Base-by-base conservation (phyloP, 2,113 vertebrate genomes). In the Charina bottae region DNA sequence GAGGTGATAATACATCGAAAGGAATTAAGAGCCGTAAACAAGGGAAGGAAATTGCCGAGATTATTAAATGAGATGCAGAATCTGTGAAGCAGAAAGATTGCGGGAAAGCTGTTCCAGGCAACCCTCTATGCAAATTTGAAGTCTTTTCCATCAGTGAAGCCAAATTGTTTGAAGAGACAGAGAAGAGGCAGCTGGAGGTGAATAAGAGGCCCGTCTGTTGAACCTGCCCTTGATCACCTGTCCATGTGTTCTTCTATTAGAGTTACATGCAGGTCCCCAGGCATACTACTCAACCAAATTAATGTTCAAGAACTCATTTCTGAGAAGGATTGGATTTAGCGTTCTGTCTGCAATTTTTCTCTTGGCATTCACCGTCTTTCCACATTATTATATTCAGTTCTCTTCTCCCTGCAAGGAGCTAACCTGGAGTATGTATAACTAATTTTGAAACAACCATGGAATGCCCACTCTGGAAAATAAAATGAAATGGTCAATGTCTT, bases 51-150 rank as follows among this genome's bases (percentile, higher is more conserved):
- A 92, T 11, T n/a, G 42, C 26, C 28, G 9, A 78, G 54, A 6
- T 92, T 72, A 87, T 90, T n/a, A 0, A 91, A 93, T 68, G 56
- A 94, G 94, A 92, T 72, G 7, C 1, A 92, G 68, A 88, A n/a
- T 93, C 93, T 93, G 37, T 92, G 68, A 93, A 93, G 89, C n/a
- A 90, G 91, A 89, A 53, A 93, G 85, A 87, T 93, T 55, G 93
- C 83, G 13, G 46, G 53, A 90, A 95, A 92, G 28, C 84, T 93
- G 53, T 3, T 93, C 17, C 60, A 87, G 92, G 85, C 0, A 0
- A 88, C 87, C 91, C 92, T 95, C 90, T 21, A n/a, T 92, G 46
- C 90, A 1, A 0, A 88, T 55, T 46, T 95, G 93, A 95, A 95
- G 58, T 89, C 92, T 33, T 92, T 96, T 93, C 93, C 87, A 93